Evolutionary conservation across 2,888 invertebrate species (phyloP), one percentile per base, ranked within the genome.

Genomic region (Campoletis raptor): DNA sequence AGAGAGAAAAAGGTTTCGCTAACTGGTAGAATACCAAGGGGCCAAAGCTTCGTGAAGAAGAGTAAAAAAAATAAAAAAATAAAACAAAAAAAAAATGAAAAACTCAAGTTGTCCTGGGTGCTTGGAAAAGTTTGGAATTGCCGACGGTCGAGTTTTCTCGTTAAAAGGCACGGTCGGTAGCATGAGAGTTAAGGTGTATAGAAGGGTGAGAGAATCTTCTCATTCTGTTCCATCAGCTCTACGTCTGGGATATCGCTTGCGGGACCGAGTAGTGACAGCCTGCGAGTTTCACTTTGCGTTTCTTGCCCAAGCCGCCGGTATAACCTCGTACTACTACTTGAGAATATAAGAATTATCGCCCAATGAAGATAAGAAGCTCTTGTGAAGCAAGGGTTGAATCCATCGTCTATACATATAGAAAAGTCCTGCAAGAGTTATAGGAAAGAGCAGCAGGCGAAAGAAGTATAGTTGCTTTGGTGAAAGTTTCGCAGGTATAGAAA

Each of bases 301-400:
- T 48, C 78, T 69, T 73, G 10, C 61, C 9, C 52, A 8, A 40
- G 36, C 42, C 42, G 40, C 36, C 21, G n/a, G 2, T 40, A 15
- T 30, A 5, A 42, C 21, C 48, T 36, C 45, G 77, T 52, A 24
- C 54, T 64, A 30, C 45, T 69, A 45, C 48, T 73, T 69, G 45
- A 72, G 79, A 86, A 81, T 86, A 84, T 86, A 86, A 81, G 84
- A 86, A 86, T 86, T 86, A 86, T 86, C 86, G 81, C 86, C 48
- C 86, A 84, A 81, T 86, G 86, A 86, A 86, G 86, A 86, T 86
- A 86, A 86, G 84, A 54, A 84, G 84, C 74, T 76, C 74, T 76
- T 67, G 85, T 67, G 77, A 81, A 67, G 67, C 37, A 76, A 81
- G 66, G 70, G 61, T 78, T 74, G 79, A 57, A 57, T 24, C 18